Conservation (phyloP, 2,113 vertebrate species). For the Kryptolebias marmoratus region DNA sequence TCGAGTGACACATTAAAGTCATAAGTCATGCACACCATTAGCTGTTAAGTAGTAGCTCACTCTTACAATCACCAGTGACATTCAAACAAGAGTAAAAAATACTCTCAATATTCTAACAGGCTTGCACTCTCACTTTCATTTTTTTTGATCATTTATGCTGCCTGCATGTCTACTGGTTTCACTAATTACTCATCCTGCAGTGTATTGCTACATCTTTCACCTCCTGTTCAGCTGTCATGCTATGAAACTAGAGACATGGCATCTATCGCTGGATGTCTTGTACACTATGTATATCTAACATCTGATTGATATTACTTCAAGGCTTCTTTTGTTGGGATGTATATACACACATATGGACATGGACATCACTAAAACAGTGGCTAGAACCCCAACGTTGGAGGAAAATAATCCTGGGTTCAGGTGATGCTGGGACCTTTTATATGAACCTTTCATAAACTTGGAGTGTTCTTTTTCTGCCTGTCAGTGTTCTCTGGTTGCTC, state of each 20-base stretch:
- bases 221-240: conserved; percentile 49
- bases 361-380: background rate
- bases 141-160: conserved; percentile 53
- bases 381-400: conserved; percentile 5
- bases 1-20: conserved; percentile 31
- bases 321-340: too few relatives aligned
- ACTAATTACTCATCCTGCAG: conserved; percentile 31
- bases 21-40: conserved; percentile 47
- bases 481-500: background rate
- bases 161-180: conserved; percentile 32
- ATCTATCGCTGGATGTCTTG: too few relatives aligned
- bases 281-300: conserved; percentile 62
- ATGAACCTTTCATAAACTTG: background rate
- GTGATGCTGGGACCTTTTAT: background rate
- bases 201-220: conserved; percentile 31
- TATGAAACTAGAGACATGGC: conserved; percentile 27
- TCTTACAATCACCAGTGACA: conserved; percentile 49
- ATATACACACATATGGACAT: background rate
- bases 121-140: conserved; percentile 28
- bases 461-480: background rate
- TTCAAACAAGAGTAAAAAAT: conserved; percentile 48
- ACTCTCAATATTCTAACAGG: conserved; percentile 57
- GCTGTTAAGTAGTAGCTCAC: conserved; percentile 50
- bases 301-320: conserved; percentile 11
- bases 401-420: background rate